Percentiles rank a stretch among this genome's conserved stretches.
Evolutionary conservation across 2,113 vertebrate genomes (phyloP).

Genomic region (Furnarius figulus): DNA sequence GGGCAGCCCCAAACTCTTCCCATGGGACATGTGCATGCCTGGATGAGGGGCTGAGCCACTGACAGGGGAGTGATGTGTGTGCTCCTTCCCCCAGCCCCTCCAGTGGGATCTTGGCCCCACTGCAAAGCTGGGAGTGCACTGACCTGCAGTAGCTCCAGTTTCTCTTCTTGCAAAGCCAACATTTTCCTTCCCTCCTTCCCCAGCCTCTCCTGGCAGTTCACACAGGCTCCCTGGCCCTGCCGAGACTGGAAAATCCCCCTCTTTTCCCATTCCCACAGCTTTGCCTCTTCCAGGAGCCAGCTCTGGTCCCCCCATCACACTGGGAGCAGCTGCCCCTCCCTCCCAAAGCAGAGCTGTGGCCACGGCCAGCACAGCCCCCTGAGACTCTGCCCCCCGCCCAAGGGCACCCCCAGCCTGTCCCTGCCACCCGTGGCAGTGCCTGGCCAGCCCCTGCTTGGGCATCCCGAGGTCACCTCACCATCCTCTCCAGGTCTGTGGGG

Average conservation of each 20-base stretch:
- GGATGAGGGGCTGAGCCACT: neutral
- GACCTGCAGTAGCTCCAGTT: slow-evolving; percentile 73
- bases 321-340: neutral
- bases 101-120: fast-evolving
- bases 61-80: neutral
- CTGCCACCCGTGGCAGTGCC: neutral
- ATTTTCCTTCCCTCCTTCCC: slow-evolving; percentile 59
- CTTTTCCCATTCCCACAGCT: slow-evolving; percentile 57
- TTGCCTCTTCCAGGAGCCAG: slow-evolving; percentile 38
- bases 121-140: neutral
- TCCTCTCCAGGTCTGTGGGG: slow-evolving; percentile 14
- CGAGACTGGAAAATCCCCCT: slow-evolving; percentile 44
- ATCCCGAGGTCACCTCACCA: neutral
- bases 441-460: neutral
- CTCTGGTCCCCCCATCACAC: neutral
- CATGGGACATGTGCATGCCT: fast-evolving
- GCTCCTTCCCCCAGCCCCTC: neutral
- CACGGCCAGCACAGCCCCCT: neutral
- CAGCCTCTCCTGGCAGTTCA: neutral
- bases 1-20: neutral
- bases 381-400: neutral
- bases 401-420: neutral
- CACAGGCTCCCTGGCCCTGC: slow-evolving; percentile 1
- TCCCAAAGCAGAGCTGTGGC: neutral
- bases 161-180: slow-evolving; percentile 57